Evolutionary conservation across 2,113 vertebrate species (phyloP), one percentile per base, ranked within the genome.

Genomic region (Labeo rohita): DNA sequence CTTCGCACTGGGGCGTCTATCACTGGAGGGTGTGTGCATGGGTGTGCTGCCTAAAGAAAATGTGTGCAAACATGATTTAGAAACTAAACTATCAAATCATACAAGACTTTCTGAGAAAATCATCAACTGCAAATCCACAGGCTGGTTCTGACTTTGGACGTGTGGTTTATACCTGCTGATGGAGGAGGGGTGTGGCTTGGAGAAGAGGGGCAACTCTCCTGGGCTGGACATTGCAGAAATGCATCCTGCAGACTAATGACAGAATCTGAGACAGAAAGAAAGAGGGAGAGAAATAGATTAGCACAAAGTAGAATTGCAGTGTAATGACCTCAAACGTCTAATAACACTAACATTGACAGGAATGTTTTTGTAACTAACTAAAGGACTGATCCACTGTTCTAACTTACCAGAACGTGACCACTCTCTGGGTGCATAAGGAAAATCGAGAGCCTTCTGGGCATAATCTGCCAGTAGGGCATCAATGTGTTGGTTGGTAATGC

Each of bases 371-470:
- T 6, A 77, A n/a, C 4, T 12, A 49, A 9, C 10, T 6, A 49
- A 70, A 18, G 23, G 6, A 50, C 9, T 59, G 49, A 23, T 50
- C 5, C 61, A 70, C 12, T 8, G 10, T 6, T 45, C 59, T 18
- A 39, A 54, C 92, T 91, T 87, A 99, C 98, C 98, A 87, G 97
- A 97, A 90, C 96, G 94, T 16, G 93, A 87, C 79, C 92, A 95
- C 88, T 97, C 96, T 89, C 95, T 94, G 59, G 97, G 95, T 0
- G 97, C 90, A 2, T 96, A 98, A 0, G 97, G 96, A 89, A 99
- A 97, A 87, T 97, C 95, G 28, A 99, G 95, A 81, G 98, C 98
- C 90, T 97, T 99, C 84, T 90, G 87, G 15, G 97, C 97, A 0
- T 99, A 99, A 82, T 92, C 95, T 47, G 95, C 96, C 88, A 99